Base-by-base conservation (phyloP, 2,888 invertebrate species). In the Morpho deidamia region DNA sequence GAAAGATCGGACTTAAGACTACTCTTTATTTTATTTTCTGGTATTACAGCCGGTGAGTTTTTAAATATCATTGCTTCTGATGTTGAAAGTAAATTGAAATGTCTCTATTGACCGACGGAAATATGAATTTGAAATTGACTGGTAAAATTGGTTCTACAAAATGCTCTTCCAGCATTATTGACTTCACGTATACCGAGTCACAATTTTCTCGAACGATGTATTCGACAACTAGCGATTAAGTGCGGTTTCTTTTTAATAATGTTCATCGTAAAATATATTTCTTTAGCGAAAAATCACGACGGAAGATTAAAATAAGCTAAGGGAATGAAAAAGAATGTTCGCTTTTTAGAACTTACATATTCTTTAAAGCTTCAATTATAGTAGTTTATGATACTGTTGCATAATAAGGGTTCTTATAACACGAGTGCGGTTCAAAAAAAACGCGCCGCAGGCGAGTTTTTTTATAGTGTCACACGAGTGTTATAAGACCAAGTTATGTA, bases 1-100 rank as follows among this genome's bases (percentile, higher is more conserved):
- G 68, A 71, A 76, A 75, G 72, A 79, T 76, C 74, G 71, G 64
- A 68, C 70, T 75, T 77, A 72, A 76, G 73, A 70, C 46, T 1
- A 44, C 72, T 73, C 71, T 74, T 70, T 69, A 73, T 78, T 79
- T 77, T 63, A 42, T 49, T 45, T 49, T 61, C 59, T 68, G 65
- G 72, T 71, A 75, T 75, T 74, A 76, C 73, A 73, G 72, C 69
- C 64, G 60, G 68, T 64, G 62, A 75, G 70, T 73, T 72, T 72
- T 72, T 71, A 74, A 76, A 74, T 74, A 74, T 67, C 68, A 53
- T 50, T 51, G 53, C 57, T 52, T 45, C 56, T 62, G 55, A 67
- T 64, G 64, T 63, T 76, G 74, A 67, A 74, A 56, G 61, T 54
- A 63, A 65, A 64, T 64, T 64, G 62, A 67, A 67, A 65, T 63